Conservation (phyloP, 2,888 invertebrate species). For the Athalia circularis region DNA sequence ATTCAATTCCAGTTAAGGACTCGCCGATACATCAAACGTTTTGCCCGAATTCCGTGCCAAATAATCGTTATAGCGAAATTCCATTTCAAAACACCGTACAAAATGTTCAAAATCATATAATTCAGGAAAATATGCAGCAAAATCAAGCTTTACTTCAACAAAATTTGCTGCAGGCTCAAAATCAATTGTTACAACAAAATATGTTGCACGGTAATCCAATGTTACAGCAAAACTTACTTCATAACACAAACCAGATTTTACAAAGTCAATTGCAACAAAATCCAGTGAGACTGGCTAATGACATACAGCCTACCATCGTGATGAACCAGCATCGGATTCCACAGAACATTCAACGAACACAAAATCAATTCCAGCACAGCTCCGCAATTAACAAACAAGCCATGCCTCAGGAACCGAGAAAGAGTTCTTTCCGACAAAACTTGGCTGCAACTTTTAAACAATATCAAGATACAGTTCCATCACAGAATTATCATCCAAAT, state of each 20-base stretch:
- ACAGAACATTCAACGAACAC: constrained; percentile 62
- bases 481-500: constrained; percentile 49
- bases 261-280: constrained; percentile 34
- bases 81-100: constrained; percentile 70
- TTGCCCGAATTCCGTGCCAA: constrained; percentile 57
- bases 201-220: constrained; percentile 50
- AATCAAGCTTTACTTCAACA: constrained; percentile 64
- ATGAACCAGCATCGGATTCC: constrained; percentile 56
- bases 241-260: constrained; percentile 50
- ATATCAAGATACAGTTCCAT: constrained; percentile 54
- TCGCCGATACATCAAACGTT: constrained; percentile 60
- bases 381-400: constrained; percentile 61
- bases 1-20: constrained; percentile 60
- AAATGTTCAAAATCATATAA: constrained; percentile 72
- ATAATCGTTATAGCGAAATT: constrained; percentile 66
- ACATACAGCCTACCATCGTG: constrained; percentile 47
- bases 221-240: constrained; percentile 51
- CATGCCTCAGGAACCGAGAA: constrained; percentile 68
- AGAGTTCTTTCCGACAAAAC: constrained; percentile 60
- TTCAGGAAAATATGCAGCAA: constrained; percentile 72
- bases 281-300: constrained; percentile 18
- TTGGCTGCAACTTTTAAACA: constrained; percentile 56
- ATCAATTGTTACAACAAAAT: constrained; percentile 56
- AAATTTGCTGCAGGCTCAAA: constrained; percentile 59
- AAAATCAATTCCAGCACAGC: constrained; percentile 64